A percentile compares a stretch with the other conserved stretches of the same genome.
phyloP scores from a whole-genome alignment of 2,797 vertebrate species.

The Xyrichtys novacula region DNA sequence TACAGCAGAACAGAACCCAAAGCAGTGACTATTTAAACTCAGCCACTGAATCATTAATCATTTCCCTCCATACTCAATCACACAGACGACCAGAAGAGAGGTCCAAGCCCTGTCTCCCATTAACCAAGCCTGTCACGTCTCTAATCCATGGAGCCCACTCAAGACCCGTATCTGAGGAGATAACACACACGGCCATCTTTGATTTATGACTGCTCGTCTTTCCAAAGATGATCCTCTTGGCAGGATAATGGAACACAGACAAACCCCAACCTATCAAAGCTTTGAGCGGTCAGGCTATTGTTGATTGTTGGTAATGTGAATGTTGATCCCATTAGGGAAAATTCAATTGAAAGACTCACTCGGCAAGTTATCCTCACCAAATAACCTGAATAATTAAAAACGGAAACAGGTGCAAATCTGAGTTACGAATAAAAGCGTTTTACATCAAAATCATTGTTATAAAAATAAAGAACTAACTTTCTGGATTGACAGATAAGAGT shows the following conservation, averaged over 20 bases:
- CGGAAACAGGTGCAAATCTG: background rate
- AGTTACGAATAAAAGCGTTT: background rate
- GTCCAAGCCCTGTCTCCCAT: constrained; percentile 54
- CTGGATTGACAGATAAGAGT: too few relatives aligned
- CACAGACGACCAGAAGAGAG: constrained; percentile 45
- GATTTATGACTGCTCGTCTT: constrained; percentile 69
- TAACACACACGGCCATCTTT: constrained; percentile 58
- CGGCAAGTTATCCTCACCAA: background rate
- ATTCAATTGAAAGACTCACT: background rate
- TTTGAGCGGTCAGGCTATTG: constrained; percentile 17
- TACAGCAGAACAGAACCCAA: constrained; percentile 32
- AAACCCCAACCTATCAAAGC: constrained; percentile 17
- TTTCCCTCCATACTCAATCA: constrained; percentile 59
- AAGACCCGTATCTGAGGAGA: constrained; percentile 60
- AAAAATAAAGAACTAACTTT: too few relatives aligned
- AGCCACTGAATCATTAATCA: constrained; percentile 68
- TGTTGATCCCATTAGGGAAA: constrained; percentile 5
- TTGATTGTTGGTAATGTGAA: constrained; percentile 20
- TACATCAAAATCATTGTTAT: background rate
- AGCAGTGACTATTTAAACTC: constrained; percentile 57
- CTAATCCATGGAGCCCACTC: constrained; percentile 64
- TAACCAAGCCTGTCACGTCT: constrained; percentile 69
- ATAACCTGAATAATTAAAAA: background rate
- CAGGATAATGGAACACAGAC: constrained; percentile 34
- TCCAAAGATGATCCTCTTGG: constrained; percentile 53